Percentiles rank a stretch among this genome's conserved stretches.
Evolutionary conservation across 2,888 invertebrate genomes (phyloP).

Genomic region (Pachycephus smyrnensis): DNA sequence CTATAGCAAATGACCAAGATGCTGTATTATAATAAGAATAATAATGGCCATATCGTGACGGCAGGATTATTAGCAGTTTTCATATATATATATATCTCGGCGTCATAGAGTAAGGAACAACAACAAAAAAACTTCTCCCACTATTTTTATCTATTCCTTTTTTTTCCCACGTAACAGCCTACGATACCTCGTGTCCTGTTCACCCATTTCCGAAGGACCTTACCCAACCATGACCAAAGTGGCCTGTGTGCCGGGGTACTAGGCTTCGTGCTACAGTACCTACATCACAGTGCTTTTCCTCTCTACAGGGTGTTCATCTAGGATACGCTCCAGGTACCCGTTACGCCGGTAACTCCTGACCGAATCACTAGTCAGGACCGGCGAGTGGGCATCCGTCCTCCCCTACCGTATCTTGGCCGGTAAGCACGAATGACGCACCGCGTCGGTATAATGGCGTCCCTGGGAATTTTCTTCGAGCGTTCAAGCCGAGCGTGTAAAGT

Average conservation of each 20-base stretch:
- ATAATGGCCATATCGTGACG: not conserved
- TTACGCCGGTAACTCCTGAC: not conserved
- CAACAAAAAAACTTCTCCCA: not conserved
- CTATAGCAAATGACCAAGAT: not conserved
- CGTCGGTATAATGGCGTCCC: not conserved
- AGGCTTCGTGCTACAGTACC: not conserved
- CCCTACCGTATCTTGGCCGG: not conserved
- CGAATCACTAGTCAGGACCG: not conserved
- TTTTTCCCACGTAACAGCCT: slow-evolving; percentile 54
- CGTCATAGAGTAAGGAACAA: not conserved
- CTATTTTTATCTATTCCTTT: slow-evolving; percentile 35
- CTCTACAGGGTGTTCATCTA: slow-evolving; percentile 3
- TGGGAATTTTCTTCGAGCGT: not conserved
- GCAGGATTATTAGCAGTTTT: not conserved
- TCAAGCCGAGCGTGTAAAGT: not conserved
- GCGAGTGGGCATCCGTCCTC: not conserved
- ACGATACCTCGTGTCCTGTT: slow-evolving; percentile 55
- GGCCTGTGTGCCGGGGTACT: slow-evolving; percentile 26
- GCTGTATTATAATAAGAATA: too few relatives aligned
- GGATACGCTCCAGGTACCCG: not conserved
- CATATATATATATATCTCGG: too few relatives aligned
- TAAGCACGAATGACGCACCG: not conserved
- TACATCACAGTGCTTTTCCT: slow-evolving; percentile 2
- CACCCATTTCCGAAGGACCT: slow-evolving; percentile 64
- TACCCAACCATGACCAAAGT: slow-evolving; percentile 61